Base-by-base conservation (phyloP, 2,797 vertebrate species). In the Pipistrellus pipistrellus region DNA sequence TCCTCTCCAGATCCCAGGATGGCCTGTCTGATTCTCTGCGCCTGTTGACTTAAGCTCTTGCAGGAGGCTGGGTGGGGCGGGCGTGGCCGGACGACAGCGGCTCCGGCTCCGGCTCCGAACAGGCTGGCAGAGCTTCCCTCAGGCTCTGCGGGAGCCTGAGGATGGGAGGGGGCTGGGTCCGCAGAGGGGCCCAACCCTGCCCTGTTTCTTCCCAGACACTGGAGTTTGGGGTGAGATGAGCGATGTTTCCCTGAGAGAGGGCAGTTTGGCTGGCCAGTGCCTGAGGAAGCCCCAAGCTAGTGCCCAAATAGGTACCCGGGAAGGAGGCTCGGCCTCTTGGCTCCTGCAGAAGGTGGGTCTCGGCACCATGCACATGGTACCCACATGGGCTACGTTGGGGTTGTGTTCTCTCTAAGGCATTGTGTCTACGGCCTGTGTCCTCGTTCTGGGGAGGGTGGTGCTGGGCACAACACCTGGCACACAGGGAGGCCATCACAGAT, bases 11-110 rank as follows among this genome's bases (percentile, higher is more conserved):
- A 38, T 51, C 95, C 90, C 80, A 64, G 66, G 73, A 90, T 30
- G 87, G 95, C 91, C 87, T 30, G 21, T 83, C 80, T 95, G 91
- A 71, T 92, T 94, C 93, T 93, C 86, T 32, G 69, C 4, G 88
- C 41, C 35, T 80, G 76, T 76, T 90, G 94, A 87, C 83, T 88
- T 84, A 76, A 90, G 85, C 73, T 88, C 78, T 71, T 76, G n/a
- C 59, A 80, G 82, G 85, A 95, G 93, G 62, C 12, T 83, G 95
- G 95, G 96, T 92, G 92, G 93, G 87, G 92, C 4, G 8, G 88
- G 75, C 7, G 46, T 55, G 82, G 89, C 8, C 0, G 66, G 46
- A 17, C 85, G 64, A 23, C 53, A 72, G 93, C 55, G 4, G 25
- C 84, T 35, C n/a, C n/a, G n/a, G n/a, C n/a, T 78, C 72, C 57